Percentiles rank a stretch among this genome's conserved stretches.
Evolutionary conservation across 2,888 invertebrate genomes (phyloP).

Genomic region (Bruchidius siliquastri): DNA sequence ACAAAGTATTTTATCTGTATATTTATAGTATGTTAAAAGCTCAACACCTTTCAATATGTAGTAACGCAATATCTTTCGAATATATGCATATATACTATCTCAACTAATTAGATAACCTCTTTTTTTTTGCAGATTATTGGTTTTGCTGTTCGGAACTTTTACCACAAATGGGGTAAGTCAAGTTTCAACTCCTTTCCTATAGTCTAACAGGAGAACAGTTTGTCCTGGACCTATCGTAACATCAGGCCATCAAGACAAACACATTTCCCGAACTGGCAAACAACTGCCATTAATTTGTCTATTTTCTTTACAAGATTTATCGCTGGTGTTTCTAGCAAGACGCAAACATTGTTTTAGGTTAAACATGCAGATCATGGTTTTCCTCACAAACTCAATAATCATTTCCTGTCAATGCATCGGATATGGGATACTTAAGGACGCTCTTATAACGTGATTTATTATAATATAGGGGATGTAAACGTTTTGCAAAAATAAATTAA

Average conservation of each 20-base stretch:
- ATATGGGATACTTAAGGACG: background rate
- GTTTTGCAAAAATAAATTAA: no score
- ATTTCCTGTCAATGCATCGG: background rate
- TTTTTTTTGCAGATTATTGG: constrained; percentile 49
- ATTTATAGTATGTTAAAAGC: no score
- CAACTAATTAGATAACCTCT: background rate
- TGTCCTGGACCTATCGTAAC: background rate
- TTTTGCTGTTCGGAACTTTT: constrained; percentile 47
- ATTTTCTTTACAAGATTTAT: background rate
- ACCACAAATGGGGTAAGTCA: constrained; percentile 50
- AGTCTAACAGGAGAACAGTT: constrained; percentile 6
- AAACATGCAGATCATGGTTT: background rate
- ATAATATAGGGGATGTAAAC: background rate
- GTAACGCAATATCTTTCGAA: no score
- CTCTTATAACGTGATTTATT: background rate
- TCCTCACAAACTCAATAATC: background rate
- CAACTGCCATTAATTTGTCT: background rate
- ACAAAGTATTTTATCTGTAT: no score
- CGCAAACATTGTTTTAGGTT: background rate
- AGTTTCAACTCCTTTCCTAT: constrained; percentile 7
- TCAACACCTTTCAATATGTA: no score
- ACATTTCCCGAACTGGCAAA: background rate
- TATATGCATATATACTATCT: no score
- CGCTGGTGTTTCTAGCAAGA: background rate
- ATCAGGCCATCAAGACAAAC: background rate